Base-by-base conservation (phyloP, 2,113 vertebrate genomes). In the Anhinga rufa region DNA sequence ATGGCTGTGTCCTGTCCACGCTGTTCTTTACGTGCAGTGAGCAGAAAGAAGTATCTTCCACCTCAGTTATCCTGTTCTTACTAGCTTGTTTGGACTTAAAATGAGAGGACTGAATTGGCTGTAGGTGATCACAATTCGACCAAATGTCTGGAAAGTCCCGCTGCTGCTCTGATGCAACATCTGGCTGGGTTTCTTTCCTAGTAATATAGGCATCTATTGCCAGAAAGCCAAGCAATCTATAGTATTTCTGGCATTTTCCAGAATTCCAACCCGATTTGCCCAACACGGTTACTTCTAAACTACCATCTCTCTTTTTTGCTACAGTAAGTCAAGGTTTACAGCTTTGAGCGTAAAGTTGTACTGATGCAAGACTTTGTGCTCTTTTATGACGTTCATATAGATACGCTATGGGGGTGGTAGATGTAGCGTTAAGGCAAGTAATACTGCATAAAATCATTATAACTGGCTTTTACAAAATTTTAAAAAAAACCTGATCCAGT, bases 201-300 rank as follows among this genome's bases (percentile, higher is more conserved):
- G 36, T 64, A 76, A 76, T 21, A 40, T 4, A 57, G 93, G 79
- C 57, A 64, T 55, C 36, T 57, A 5, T 68, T 88, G 86, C 71
- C 92, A 95, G 68, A 52, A 42, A 38, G 7, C 49, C 49, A 9
- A 88, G 79, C 32, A 74, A 83, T 74, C 77, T 52, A 24, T 88
- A 88, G 54, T 44, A 82, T 76, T 91, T 88, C 62, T 93, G 92
- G 86, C 54, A 57, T 83, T 97, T 93, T 82, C 79, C 49, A 83
- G 62, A 69, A 77, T 88, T 88, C 71, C 86, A 61, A 26, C 54
- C 58, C 61, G 54, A 44, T 65, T 92, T 86, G 48, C 55, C 4
- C 4, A 82, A 19, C 11, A 4, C 3, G 1, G 42, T 71, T 81
- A 61, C 62, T 95, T 76, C 21, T 72, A 22, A 82, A 12, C 46